Evolutionary conservation across 2,888 invertebrate species (phyloP), one percentile per base, ranked within the genome.

Genomic region (Cryptosula pallasiana): DNA sequence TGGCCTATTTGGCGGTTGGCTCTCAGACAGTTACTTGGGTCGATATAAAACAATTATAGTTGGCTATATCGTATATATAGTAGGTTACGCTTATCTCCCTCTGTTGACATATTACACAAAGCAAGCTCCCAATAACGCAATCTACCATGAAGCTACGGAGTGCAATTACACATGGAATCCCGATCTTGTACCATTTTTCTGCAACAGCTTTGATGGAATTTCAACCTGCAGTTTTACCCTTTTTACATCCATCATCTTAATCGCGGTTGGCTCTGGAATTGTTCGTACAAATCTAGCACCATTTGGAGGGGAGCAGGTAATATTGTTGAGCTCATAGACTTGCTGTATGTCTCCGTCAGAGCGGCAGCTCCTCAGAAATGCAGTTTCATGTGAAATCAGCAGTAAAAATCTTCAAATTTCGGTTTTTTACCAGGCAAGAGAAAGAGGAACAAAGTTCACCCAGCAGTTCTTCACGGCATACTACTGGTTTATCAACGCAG

Each of bases 291-390:
- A 86, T 74, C 83, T 87, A 58, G 85, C 86, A 36, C 86, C 87
- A 35, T 87, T 87, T 80, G 87, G 87, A 69, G 86, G 86, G 58
- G 87, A 87, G 74, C 87, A 87, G 83, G 87, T 87, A 77, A 75
- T 27, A 29, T n/a, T n/a, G n/a, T n/a, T n/a, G n/a, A n/a, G n/a
- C n/a, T n/a, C n/a, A n/a, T n/a, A n/a, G n/a, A n/a, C n/a, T n/a
- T n/a, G n/a, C n/a, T n/a, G n/a, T n/a, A n/a, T n/a, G n/a, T n/a
- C n/a, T n/a, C n/a, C n/a, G n/a, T n/a, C n/a, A n/a, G n/a, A n/a
- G n/a, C n/a, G n/a, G n/a, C n/a, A n/a, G n/a, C n/a, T n/a, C n/a
- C n/a, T n/a, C n/a, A n/a, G n/a, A n/a, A n/a, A n/a, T n/a, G n/a
- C n/a, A n/a, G n/a, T n/a, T n/a, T n/a, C n/a, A n/a, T n/a, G n/a